phyloP scores from a whole-genome alignment of 2,113 vertebrate species.

The Desmodus rotundus region DNA sequence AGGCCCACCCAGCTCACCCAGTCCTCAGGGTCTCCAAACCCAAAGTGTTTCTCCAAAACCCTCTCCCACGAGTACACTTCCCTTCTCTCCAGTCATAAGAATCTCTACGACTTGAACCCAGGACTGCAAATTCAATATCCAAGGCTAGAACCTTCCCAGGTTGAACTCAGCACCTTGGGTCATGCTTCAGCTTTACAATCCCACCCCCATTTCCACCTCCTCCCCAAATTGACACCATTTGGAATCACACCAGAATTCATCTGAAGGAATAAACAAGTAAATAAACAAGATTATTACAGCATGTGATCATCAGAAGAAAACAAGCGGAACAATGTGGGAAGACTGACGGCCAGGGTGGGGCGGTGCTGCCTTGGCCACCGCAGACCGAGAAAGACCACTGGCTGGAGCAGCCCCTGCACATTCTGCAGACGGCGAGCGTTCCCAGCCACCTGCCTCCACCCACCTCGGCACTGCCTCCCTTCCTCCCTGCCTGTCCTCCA shows the following conservation, averaged over 20 bases:
- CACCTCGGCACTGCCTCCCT: fast-evolving
- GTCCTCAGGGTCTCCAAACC: not conserved
- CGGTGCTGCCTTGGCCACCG: not conserved
- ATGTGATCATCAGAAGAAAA: not conserved
- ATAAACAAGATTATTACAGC: not conserved
- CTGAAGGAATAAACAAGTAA: not conserved
- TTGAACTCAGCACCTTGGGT: not conserved
- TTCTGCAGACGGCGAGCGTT: too few relatives aligned
- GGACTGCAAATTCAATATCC: not conserved
- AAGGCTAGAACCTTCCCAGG: not conserved
- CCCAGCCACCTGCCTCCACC: not conserved
- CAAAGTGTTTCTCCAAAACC: not conserved
- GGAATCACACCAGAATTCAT: not conserved
- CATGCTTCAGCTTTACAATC: not conserved
- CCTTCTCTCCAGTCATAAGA: not conserved
- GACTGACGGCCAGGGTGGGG: not conserved
- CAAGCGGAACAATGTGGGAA: not conserved
- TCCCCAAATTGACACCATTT: not conserved
- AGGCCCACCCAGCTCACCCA: not conserved
- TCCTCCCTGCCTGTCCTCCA: not conserved
- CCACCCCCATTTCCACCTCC: not conserved
- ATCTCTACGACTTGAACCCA: not conserved
- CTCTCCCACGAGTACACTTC: not conserved
- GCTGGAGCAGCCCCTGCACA: not conserved
- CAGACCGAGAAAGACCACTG: not conserved